Conservation (phyloP, 92 coral and sea anemone genomes). For the Meandrina meandrites region DNA sequence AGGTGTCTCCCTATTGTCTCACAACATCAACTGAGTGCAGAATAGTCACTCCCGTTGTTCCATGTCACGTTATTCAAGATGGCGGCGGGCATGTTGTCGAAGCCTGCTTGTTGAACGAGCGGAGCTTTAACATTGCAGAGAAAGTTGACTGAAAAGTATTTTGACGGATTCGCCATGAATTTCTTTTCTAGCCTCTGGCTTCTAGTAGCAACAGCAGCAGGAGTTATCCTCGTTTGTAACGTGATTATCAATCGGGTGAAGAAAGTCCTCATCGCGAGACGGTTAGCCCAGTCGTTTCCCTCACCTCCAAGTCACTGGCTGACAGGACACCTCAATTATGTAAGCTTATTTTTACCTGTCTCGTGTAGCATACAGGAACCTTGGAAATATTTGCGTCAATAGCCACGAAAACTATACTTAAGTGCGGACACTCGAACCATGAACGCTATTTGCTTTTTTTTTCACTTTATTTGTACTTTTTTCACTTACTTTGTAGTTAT, state of each 20-base stretch:
- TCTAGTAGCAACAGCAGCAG: conserved; percentile 2
- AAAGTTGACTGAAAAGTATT: not conserved
- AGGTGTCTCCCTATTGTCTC: too few relatives aligned
- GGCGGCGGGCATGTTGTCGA: too few relatives aligned
- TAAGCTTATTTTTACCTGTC: not conserved
- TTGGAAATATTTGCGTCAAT: too few relatives aligned
- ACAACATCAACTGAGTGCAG: too few relatives aligned
- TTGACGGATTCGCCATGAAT: not conserved
- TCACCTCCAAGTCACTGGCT: conserved; percentile 25
- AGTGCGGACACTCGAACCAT: too few relatives aligned
- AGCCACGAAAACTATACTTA: too few relatives aligned
- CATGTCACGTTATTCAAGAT: too few relatives aligned
- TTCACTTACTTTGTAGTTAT: too few relatives aligned
- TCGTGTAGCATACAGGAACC: not conserved
- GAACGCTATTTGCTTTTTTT: too few relatives aligned
- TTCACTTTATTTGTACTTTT: too few relatives aligned
- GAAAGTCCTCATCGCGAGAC: not conserved
- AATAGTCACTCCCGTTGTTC: too few relatives aligned
- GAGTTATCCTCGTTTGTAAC: conserved; percentile 1
- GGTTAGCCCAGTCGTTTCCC: not conserved
- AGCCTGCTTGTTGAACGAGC: too few relatives aligned
- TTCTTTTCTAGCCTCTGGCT: not conserved
- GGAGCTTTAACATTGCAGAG: not conserved
- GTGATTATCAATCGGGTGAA: not conserved
- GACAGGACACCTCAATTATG: conserved; percentile 10